A percentile compares a stretch with the other conserved stretches of the same genome.
Evolutionary conservation across 2,797 vertebrate species (phyloP).

Genomic region (Aplochiton taeniatus): DNA sequence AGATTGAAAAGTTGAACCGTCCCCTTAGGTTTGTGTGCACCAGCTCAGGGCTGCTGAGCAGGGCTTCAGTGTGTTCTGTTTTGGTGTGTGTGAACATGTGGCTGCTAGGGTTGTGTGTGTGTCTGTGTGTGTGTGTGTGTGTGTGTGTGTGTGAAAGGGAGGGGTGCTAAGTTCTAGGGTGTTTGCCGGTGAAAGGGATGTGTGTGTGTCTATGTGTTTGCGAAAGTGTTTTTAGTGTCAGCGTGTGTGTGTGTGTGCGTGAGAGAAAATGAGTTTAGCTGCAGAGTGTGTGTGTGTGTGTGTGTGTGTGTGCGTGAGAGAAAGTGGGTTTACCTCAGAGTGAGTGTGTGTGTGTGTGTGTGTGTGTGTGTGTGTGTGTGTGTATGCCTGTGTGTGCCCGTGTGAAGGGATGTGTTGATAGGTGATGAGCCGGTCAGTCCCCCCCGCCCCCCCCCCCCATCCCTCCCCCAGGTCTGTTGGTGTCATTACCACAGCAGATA

Average conservation of each 20-base stretch:
- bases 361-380: constrained; percentile 11
- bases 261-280: background rate
- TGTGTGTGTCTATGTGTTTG: constrained; percentile 1
- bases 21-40: too few relatives aligned
- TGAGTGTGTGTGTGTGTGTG: constrained; percentile 8
- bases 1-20: too few relatives aligned
- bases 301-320: constrained; percentile 14
- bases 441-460: constrained; percentile 16
- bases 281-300: constrained; percentile 2
- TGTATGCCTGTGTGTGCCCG: background rate
- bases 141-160: constrained; percentile 11
- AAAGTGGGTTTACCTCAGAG: background rate
- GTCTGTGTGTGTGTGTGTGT: background rate
- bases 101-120: constrained; percentile 1
- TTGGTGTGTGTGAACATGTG: background rate
- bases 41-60: too few relatives aligned
- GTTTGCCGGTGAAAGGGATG: background rate
- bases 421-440: constrained; percentile 2
- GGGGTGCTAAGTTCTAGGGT: background rate
- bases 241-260: constrained; percentile 8
- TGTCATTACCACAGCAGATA: constrained; percentile 39
- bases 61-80: too few relatives aligned
- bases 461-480: background rate
- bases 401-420: constrained; percentile 4
- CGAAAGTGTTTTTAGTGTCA: background rate